A percentile compares a stretch with the other conserved stretches of the same genome.
phyloP scores from a whole-genome alignment of 35 echinoderm and acorn worm genomes.

The Anneissia japonica region DNA sequence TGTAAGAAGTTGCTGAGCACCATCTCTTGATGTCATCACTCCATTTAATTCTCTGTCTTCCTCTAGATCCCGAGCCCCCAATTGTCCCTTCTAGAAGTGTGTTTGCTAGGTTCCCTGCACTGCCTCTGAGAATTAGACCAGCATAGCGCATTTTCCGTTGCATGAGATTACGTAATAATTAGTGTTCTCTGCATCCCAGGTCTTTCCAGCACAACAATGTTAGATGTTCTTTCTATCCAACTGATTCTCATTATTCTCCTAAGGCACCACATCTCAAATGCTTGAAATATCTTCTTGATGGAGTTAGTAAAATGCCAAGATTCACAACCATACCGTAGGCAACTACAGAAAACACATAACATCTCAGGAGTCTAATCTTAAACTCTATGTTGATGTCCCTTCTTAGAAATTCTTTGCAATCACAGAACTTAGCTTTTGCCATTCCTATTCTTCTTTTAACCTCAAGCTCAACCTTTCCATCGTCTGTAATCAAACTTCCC shows the following conservation, averaged over 20 bases:
- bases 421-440: background rate
- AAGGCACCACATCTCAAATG: background rate
- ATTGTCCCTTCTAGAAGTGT: background rate
- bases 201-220: background rate
- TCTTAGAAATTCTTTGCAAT: background rate
- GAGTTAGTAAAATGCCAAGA: background rate
- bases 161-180: background rate
- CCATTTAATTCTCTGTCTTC: constrained; percentile 9
- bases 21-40: constrained; percentile 21
- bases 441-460: background rate
- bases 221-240: background rate
- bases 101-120: background rate
- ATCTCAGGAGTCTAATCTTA: background rate
- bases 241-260: background rate
- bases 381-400: background rate
- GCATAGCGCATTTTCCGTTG: background rate
- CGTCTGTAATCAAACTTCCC: background rate
- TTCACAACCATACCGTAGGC: background rate
- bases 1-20: background rate
- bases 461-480: background rate
- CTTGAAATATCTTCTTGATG: background rate
- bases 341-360: constrained; percentile 1
- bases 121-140: background rate
- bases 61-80: background rate
- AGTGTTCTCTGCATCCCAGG: background rate